Conservation (phyloP, 2,797 vertebrate genomes). For the Sebastes nivosus region DNA sequence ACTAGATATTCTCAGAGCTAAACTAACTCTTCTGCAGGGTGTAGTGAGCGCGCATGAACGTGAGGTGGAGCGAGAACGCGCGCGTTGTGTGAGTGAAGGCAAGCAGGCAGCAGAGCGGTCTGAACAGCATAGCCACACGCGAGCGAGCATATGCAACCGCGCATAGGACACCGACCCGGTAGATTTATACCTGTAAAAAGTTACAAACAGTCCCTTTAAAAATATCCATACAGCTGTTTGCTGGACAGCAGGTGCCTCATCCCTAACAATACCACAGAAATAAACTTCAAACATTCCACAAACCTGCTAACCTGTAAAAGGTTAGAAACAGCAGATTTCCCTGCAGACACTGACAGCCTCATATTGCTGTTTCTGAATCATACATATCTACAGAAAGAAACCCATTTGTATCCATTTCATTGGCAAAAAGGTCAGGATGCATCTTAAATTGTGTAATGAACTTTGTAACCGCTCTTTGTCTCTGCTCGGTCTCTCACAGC, state of each 20-base stretch:
- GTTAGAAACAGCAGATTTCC: background rate
- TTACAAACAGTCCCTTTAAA: too few relatives aligned
- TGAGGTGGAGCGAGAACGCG: too few relatives aligned
- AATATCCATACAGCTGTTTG: background rate
- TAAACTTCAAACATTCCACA: background rate
- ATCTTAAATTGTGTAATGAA: background rate
- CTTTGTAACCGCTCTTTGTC: background rate
- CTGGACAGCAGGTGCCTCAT: background rate
- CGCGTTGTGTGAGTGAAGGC: too few relatives aligned
- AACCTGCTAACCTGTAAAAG: background rate
- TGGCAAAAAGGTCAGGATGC: background rate
- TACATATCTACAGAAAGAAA: background rate
- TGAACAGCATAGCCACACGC: too few relatives aligned
- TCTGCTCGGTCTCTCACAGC: background rate
- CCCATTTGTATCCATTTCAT: background rate
- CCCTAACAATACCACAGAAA: background rate
- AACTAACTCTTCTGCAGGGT: too few relatives aligned
- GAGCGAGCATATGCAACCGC: too few relatives aligned
- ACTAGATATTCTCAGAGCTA: too few relatives aligned
- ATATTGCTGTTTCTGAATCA: background rate
- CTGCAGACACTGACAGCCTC: background rate
- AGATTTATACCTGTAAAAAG: too few relatives aligned
- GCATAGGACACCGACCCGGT: too few relatives aligned
- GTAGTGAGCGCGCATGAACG: too few relatives aligned
- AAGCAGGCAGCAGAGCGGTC: too few relatives aligned